Base-by-base conservation (phyloP, 2,797 vertebrate species). In the Pangasius krempfi region DNA sequence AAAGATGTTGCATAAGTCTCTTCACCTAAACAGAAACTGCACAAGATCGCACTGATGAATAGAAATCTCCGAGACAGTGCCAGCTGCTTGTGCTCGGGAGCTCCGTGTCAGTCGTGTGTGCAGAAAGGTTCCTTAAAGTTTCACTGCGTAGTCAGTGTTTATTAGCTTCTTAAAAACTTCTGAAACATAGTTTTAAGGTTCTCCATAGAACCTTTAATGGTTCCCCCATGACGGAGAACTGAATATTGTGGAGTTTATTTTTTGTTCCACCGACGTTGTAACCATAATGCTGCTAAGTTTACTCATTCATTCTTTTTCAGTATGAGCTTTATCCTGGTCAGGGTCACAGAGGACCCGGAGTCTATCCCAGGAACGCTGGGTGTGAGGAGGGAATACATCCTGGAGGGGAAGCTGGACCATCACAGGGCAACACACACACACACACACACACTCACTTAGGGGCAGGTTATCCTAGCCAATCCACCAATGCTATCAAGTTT, bases 61-160 rank as follows among this genome's bases (percentile, higher is more conserved):
- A 27, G 44, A 82, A 62, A 62, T 82, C 27, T 62, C 44, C 62
- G 22, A 83, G 33, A 62, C 20, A 16, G 37, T 4, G 33, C 13
- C 58, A 83, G 58, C 58, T 82, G 80, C 37, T 83, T 25, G 22
- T 82, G 80, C 56, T 82, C 33, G 13, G 37, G 56, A 40, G 80
- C 20, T 83, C n/a, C 2, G 37, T 44, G 54, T 44, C 12, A 3
- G 10, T 62, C 58, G 1, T 30, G 56, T 47, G 60, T n/a, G 40
- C 58, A 5, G 5, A 22, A 37, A 20, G n/a, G 2, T 47, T 27
- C 37, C 47, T 64, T 27, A 40, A 37, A 60, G 79, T 18, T 81
- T 81, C 20, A 8, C 58, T 40, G 54, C 2, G 25, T 13, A 5
- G 33, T 60, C 33, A 5, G 12, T 22, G 14, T 60, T 81, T 22